Percentiles rank a stretch among this genome's conserved stretches.
Evolutionary conservation across 2,113 vertebrate species (phyloP).

Genomic region (Indicator maculatus): DNA sequence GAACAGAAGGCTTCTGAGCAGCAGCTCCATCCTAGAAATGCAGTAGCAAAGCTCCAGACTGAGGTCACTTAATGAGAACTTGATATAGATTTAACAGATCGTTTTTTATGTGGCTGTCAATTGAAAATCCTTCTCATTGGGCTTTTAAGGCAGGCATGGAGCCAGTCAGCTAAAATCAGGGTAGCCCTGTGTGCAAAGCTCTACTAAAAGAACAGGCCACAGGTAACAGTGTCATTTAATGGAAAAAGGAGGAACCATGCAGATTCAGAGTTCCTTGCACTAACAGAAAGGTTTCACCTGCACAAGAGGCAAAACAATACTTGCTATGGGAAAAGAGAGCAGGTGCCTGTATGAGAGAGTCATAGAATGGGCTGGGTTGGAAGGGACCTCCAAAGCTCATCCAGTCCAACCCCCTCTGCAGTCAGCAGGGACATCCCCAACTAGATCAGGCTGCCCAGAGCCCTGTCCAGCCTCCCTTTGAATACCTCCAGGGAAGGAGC

Average conservation of each 20-base stretch:
- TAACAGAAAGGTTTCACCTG: background rate
- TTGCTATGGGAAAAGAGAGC: background rate
- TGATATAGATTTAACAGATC: conserved; percentile 54
- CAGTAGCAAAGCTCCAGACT: background rate
- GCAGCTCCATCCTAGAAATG: conserved; percentile 12
- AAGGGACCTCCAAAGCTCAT: no score
- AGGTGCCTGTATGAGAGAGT: background rate
- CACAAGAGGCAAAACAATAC: background rate
- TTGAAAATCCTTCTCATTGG: conserved; percentile 31
- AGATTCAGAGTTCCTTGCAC: background rate
- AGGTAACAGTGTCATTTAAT: background rate
- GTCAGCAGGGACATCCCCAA: no score
- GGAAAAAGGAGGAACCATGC: background rate
- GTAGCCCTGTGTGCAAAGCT: background rate
- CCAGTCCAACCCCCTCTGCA: no score
- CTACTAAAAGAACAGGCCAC: background rate
- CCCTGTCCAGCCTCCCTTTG: no score
- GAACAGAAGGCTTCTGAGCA: conserved; percentile 31
- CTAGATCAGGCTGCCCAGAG: no score
- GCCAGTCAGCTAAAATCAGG: background rate
- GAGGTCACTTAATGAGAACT: conserved; percentile 44
- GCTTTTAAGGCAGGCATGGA: background rate
- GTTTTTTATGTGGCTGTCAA: background rate
- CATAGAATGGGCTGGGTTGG: background rate
- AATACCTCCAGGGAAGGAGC: no score